phyloP scores from a whole-genome alignment of 2,113 vertebrate genomes.

The Oncorhynchus clarkii region DNA sequence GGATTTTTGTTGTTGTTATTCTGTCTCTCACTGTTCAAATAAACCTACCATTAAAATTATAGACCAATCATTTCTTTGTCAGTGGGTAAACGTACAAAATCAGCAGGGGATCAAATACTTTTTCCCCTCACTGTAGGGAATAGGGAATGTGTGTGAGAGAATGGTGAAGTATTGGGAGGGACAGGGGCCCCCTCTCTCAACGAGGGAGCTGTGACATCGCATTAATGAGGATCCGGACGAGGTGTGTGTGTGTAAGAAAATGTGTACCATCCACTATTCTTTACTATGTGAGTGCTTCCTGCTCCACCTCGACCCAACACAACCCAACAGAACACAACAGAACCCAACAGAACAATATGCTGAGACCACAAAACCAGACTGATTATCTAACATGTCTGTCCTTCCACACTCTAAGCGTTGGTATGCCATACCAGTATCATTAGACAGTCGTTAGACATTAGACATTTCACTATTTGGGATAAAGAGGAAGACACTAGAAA shows the following conservation, averaged over 20 bases:
- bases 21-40: no score
- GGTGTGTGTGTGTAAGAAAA: background rate
- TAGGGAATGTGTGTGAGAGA: background rate
- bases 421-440: background rate
- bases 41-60: no score
- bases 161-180: background rate
- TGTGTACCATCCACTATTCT: background rate
- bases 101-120: no score
- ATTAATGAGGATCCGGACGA: slow-evolving; percentile 8
- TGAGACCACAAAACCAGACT: no score
- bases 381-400: no score
- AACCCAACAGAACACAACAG: no score
- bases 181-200: background rate
- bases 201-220: background rate
- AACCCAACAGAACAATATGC: no score
- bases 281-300: background rate
- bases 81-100: no score
- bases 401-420: no score
- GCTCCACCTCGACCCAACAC: no score
- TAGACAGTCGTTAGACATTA: background rate
- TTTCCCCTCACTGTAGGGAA: background rate
- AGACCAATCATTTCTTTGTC: no score
- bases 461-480: slow-evolving; percentile 8
- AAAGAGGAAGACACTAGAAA: slow-evolving; percentile 43
- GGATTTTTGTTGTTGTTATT: no score